Conservation (phyloP, 2,113 vertebrate species). For the Leuciscus idus region DNA sequence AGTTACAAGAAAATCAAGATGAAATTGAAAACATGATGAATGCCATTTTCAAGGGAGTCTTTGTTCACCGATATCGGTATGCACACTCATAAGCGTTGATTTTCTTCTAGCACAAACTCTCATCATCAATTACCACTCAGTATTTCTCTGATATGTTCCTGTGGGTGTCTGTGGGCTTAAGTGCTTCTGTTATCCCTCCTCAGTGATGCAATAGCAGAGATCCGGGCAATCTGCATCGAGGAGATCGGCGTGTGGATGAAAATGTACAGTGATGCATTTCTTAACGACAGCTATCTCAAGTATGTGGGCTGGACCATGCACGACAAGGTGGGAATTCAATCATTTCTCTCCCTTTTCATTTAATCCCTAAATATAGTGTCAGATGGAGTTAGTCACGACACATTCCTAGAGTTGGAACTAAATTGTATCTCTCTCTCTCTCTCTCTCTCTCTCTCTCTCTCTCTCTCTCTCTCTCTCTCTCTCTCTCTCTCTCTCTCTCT, state of each 20-base stretch:
- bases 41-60: slow-evolving; percentile 99
- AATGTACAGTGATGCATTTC: slow-evolving; percentile 98
- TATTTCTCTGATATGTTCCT: background rate
- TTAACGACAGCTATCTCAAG: slow-evolving; percentile 99
- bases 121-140: background rate
- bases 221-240: slow-evolving; percentile 99
- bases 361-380: slow-evolving; percentile 17
- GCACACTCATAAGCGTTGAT: slow-evolving; percentile 46
- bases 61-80: slow-evolving; percentile 98
- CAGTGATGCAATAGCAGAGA: slow-evolving; percentile 99
- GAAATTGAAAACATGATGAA: slow-evolving; percentile 99
- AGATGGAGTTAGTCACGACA: slow-evolving; percentile 1
- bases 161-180: background rate
- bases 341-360: background rate
- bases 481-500: slow-evolving; percentile 13
- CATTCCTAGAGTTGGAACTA: background rate
- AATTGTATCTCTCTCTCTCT: background rate
- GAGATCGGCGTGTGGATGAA: slow-evolving; percentile 99
- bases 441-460: background rate
- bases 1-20: slow-evolving; percentile 99
- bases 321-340: slow-evolving; percentile 86
- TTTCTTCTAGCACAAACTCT: background rate
- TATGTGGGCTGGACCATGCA: slow-evolving; percentile 99
- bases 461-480: slow-evolving; percentile 15
- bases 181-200: slow-evolving; percentile 1